These are phyloP conservation scores for Bergia puertoricense DNA, from an alignment of 92 coral and sea anemone genomes.

Conservation along the genomic window DNA sequence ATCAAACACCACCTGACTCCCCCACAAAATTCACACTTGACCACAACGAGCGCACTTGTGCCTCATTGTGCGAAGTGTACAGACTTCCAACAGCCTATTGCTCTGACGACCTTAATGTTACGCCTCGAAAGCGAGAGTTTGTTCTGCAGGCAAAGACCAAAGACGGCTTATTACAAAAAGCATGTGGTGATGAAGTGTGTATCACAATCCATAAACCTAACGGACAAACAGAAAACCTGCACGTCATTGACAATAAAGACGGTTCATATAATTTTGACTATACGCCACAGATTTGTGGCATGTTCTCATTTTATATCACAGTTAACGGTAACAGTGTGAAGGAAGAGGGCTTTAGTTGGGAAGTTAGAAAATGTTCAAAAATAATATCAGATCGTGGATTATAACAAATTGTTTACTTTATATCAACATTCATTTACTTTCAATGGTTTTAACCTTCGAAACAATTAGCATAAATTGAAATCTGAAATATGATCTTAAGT, in stretches of 20 bases:
- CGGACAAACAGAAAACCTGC: not conserved
- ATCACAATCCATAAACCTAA: not conserved
- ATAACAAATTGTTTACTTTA: not conserved
- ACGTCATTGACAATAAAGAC: not conserved
- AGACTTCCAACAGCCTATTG: conserved; percentile 20
- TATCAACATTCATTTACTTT: too few species aligned
- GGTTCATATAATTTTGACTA: conserved; percentile 9
- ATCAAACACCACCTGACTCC: not conserved
- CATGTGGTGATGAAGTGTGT: conserved; percentile 12
- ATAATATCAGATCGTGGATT: conserved; percentile 33
- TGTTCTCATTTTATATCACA: not conserved
- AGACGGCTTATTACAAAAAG: conserved; percentile 30
- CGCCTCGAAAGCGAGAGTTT: conserved; percentile 30
- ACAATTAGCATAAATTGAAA: too few species aligned
- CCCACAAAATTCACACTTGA: not conserved
- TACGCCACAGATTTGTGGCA: conserved; percentile 4
- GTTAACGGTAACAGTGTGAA: conserved; percentile 7
- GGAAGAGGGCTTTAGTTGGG: conserved; percentile 20
- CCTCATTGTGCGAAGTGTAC: conserved; percentile 23
- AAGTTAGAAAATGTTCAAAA: conserved; percentile 12
- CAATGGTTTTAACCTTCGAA: too few species aligned
- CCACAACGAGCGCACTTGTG: conserved; percentile 15
- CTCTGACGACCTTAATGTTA: not conserved
- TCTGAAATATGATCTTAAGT: too few species aligned
- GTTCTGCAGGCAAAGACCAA: conserved; percentile 22